phyloP scores from a whole-genome alignment of 2,113 vertebrate genomes.

The Indri indri region DNA sequence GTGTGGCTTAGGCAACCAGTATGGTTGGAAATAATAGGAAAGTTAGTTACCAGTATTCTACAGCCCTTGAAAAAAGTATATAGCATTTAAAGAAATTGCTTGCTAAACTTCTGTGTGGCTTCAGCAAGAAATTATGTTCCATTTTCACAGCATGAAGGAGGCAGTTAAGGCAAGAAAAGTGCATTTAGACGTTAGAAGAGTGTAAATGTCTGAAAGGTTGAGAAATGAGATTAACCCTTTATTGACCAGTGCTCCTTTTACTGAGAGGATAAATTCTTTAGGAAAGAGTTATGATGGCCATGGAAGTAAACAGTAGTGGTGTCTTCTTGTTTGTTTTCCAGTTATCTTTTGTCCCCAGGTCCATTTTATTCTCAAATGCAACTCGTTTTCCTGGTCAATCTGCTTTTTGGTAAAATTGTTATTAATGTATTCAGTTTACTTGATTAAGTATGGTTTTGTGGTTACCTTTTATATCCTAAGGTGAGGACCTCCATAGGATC shows the following conservation, averaged over 20 bases:
- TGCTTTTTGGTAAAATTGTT: constrained; percentile 50
- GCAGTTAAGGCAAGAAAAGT: constrained; percentile 44
- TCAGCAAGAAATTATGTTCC: constrained; percentile 31
- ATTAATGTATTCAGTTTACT: constrained; percentile 65
- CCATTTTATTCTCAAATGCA: constrained; percentile 23
- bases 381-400: background rate
- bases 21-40: background rate
- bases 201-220: background rate
- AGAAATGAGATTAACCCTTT: constrained; percentile 51
- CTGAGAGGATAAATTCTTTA: background rate
- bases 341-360: constrained; percentile 13
- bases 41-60: background rate
- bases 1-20: background rate
- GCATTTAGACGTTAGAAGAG: background rate
- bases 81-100: constrained; percentile 47
- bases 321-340: constrained; percentile 46
- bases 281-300: constrained; percentile 11
- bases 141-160: constrained; percentile 52
- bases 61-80: background rate
- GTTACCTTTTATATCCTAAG: constrained; percentile 76
- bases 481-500: constrained; percentile 72
- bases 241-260: background rate
- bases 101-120: constrained; percentile 41
- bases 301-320: background rate
- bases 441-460: constrained; percentile 75